Percentiles rank a stretch among this genome's conserved stretches.
These are phyloP conservation scores for Diorhabda carinulata DNA, from an alignment of 1,140 invertebrate genomes.

Conservation along the genomic window DNA sequence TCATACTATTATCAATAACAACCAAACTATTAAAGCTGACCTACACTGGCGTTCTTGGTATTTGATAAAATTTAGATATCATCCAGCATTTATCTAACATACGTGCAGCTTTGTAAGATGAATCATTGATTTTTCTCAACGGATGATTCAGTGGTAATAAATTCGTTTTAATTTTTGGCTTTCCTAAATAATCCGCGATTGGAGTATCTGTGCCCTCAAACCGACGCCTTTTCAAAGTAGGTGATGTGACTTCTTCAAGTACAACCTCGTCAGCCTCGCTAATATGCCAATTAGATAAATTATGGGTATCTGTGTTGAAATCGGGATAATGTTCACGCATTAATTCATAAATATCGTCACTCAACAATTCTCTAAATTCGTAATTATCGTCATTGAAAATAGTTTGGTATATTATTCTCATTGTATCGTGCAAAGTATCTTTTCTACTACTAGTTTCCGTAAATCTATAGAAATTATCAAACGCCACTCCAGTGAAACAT, in stretches of 20 bases:
- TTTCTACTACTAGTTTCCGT: constrained; percentile 41
- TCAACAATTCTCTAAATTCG: constrained; percentile 16
- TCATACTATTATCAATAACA: too few relatives aligned
- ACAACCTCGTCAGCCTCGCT: not conserved
- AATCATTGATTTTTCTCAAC: constrained; percentile 1
- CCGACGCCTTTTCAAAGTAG: not conserved
- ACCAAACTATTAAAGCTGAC: too few relatives aligned
- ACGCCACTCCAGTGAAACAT: constrained; percentile 41
- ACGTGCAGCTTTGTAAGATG: not conserved
- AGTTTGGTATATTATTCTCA: constrained; percentile 34
- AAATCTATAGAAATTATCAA: constrained; percentile 48
- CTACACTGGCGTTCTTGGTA: not conserved
- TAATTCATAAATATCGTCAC: not conserved
- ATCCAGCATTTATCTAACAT: constrained; percentile 3
- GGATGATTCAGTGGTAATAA: not conserved
- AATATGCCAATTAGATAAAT: not conserved
- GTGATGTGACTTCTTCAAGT: not conserved
- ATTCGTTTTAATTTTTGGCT: not conserved
- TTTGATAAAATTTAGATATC: not conserved
- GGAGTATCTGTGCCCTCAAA: not conserved
- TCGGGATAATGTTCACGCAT: not conserved
- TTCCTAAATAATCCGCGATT: not conserved
- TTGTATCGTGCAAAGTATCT: constrained; percentile 19
- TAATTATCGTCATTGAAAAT: constrained; percentile 29
- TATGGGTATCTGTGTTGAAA: not conserved